Conservation (phyloP, 2,888 invertebrate genomes). For the Microctonus brassicae region DNA sequence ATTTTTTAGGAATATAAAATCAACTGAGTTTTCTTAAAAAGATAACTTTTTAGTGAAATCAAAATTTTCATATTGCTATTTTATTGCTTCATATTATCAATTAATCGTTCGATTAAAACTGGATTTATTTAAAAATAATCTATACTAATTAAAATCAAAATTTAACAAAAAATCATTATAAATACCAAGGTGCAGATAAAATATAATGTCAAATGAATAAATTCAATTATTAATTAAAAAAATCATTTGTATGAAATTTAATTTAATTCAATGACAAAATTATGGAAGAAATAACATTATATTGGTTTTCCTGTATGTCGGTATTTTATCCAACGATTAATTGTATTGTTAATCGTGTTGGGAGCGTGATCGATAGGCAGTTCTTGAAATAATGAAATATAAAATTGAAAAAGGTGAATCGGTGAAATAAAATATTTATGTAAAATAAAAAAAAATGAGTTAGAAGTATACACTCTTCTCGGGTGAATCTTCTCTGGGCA, state of each 20-base stretch:
- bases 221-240: not conserved
- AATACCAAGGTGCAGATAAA: too few species aligned
- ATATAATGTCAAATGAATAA: too few species aligned
- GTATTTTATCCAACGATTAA: not conserved
- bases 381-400: slow-evolving; percentile 37
- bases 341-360: slow-evolving; percentile 39
- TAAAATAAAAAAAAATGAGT: slow-evolving; percentile 35
- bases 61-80: slow-evolving; percentile 22
- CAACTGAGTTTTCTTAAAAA: slow-evolving; percentile 3
- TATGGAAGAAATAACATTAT: too few species aligned
- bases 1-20: slow-evolving; percentile 36
- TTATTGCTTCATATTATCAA: slow-evolving; percentile 8
- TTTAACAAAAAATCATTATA: too few species aligned
- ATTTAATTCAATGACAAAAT: not conserved
- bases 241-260: not conserved
- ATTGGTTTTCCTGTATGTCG: not conserved
- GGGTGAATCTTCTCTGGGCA: slow-evolving; percentile 51
- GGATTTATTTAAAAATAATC: not conserved
- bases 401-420: slow-evolving; percentile 27
- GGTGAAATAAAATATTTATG: slow-evolving; percentile 38
- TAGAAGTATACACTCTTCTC: slow-evolving; percentile 50
- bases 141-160: slow-evolving; percentile 1
- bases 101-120: not conserved
- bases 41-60: not conserved
- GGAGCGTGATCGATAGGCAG: slow-evolving; percentile 42